Conservation (phyloP, 2,797 vertebrate species). For the Schizothorax lantsangensis region DNA sequence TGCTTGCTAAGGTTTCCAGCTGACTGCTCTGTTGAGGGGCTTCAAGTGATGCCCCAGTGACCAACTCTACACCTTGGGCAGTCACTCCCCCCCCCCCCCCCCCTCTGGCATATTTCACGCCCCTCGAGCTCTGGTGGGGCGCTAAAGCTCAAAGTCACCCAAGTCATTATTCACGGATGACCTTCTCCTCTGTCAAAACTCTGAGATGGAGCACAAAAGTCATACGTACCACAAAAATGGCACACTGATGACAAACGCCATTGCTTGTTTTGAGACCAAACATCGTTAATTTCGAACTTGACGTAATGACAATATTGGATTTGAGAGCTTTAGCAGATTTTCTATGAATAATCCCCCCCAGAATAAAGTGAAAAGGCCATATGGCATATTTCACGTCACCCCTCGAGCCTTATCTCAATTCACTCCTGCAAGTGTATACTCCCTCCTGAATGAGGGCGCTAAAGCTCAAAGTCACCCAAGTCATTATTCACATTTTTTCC, state of each 20-base stretch:
- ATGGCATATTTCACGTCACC: too few relatives aligned
- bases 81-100: background rate
- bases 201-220: background rate
- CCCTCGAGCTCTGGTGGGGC: background rate
- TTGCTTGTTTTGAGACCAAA: slow-evolving; percentile 5
- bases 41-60: slow-evolving; percentile 16
- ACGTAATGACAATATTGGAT: background rate
- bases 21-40: slow-evolving; percentile 53
- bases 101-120: background rate
- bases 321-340: background rate
- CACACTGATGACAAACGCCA: background rate
- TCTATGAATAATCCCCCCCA: too few relatives aligned
- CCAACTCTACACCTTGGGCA: slow-evolving; percentile 6
- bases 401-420: too few relatives aligned
- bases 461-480: slow-evolving; percentile 5
- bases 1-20: slow-evolving; percentile 68
- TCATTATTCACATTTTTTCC: slow-evolving; percentile 22
- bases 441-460: too few relatives aligned
- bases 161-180: slow-evolving; percentile 9
- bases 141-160: slow-evolving; percentile 1
- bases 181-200: background rate
- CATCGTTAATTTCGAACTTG: background rate
- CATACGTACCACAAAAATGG: background rate
- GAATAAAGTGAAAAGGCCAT: too few relatives aligned
- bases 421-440: too few relatives aligned